Percentiles rank a stretch among this genome's conserved stretches.
These are phyloP conservation scores for Lycocorax pyrrhopterus DNA, from an alignment of 2,113 vertebrate species.

Conservation along the genomic window DNA sequence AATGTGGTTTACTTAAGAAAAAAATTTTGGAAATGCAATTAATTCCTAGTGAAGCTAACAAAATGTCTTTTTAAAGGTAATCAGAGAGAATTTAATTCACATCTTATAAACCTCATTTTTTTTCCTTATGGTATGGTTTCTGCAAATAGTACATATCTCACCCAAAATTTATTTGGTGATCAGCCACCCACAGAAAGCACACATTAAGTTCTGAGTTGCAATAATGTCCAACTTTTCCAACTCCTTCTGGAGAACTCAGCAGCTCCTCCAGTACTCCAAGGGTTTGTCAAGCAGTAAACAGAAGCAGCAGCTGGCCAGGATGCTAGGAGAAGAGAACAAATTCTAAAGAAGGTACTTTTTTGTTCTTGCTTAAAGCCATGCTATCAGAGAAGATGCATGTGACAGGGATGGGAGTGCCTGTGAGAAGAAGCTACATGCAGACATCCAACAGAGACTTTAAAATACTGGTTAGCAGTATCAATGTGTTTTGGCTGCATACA, in stretches of 20 bases:
- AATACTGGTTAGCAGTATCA: constrained; percentile 51
- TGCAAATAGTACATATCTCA: not conserved
- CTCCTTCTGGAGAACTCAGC: constrained; percentile 19
- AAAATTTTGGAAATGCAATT: not conserved
- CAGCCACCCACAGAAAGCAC: not conserved
- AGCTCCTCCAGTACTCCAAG: constrained; percentile 34
- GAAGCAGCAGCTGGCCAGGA: constrained; percentile 24
- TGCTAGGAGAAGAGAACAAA: constrained; percentile 25
- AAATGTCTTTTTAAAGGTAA: not conserved
- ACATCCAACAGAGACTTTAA: constrained; percentile 55
- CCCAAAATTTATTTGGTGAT: constrained; percentile 7
- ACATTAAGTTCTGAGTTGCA: not conserved
- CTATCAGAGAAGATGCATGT: constrained; percentile 44
- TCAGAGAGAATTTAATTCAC: not conserved
- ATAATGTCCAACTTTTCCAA: constrained; percentile 14
- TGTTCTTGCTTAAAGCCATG: constrained; percentile 27
- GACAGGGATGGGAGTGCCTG: constrained; percentile 18
- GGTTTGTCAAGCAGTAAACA: constrained; percentile 33
- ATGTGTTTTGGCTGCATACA: not conserved
- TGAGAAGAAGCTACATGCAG: constrained; percentile 34
- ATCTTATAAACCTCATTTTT: not conserved
- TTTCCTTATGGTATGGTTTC: not conserved
- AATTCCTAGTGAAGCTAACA: not conserved
- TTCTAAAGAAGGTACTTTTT: constrained; percentile 53
- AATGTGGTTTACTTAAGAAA: not conserved